Percentiles rank a stretch among this genome's conserved stretches.
phyloP scores from a whole-genome alignment of 2,113 vertebrate genomes.

The Jaculus jaculus region DNA sequence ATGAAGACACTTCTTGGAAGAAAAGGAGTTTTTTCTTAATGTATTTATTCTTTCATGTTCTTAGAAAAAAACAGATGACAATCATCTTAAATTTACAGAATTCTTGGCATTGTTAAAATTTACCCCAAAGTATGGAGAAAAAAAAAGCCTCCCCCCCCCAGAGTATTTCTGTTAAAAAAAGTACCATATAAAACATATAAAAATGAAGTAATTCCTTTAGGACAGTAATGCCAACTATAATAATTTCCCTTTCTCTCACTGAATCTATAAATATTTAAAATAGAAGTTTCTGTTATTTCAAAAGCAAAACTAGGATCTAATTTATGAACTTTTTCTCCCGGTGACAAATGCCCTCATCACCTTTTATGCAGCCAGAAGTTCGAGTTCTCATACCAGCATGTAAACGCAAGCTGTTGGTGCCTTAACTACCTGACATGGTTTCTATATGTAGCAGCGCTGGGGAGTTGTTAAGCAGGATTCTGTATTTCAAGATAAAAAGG shows the following conservation, averaged over 20 bases:
- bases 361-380: constrained; percentile 15
- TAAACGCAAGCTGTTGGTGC: background rate
- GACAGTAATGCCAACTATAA: constrained; percentile 43
- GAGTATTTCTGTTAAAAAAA: constrained; percentile 71
- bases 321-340: constrained; percentile 48
- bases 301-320: constrained; percentile 30
- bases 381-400: constrained; percentile 5
- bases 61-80: background rate
- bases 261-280: constrained; percentile 34
- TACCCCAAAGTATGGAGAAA: constrained; percentile 45
- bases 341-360: constrained; percentile 2
- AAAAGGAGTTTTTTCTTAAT: constrained; percentile 55
- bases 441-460: constrained; percentile 5
- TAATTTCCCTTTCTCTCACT: constrained; percentile 29
- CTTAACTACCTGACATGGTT: background rate
- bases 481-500: constrained; percentile 13
- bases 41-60: constrained; percentile 66
- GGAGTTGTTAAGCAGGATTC: background rate
- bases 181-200: constrained; percentile 65
- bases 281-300: background rate
- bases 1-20: constrained; percentile 56
- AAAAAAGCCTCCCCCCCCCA: constrained; percentile 23
- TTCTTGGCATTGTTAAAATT: constrained; percentile 69
- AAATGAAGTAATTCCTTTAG: constrained; percentile 35
- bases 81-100: constrained; percentile 50